Base-by-base conservation (phyloP, 2,888 invertebrate genomes). In the Volucella bombylans region DNA sequence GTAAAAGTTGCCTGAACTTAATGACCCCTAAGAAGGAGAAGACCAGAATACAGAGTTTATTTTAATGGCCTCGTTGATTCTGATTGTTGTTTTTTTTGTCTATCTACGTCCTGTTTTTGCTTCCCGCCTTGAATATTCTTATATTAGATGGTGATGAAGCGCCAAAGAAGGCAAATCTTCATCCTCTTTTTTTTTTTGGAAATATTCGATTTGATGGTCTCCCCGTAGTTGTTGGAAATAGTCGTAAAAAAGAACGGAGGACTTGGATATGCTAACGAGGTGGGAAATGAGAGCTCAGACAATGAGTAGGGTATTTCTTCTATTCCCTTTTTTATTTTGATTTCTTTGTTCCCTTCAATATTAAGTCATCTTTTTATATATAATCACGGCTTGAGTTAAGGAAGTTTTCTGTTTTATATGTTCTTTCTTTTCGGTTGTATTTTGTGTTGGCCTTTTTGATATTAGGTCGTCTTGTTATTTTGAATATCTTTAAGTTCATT, bases 1-100 rank as follows among this genome's bases (percentile, higher is more conserved):
- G n/a, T 38, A 49, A n/a, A 74, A 73, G 69, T 77, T 78, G 77
- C 61, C 71, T 82, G 81, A 82, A 77, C 69, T 71, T 82, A 82
- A 82, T 77, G 77, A 39, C 38, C 62, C 50, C 64, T 54, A 64
- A 61, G 64, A 73, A 64, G 73, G 47, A 54, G 72, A 45, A 62
- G 64, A 47, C 64, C 31, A 54, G 64, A 64, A 73, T 73, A 73
- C 62, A 54, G 64, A 64, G 73, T 64, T 73, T 73, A 73, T 64
- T 73, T 73, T 64, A 79, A 79, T 64, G 78, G 65, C 45, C 72
- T 72, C 78, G 72, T 72, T 72, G 78, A 72, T 72, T 43, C 78
- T 65, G 59, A 45, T 55, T 61, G 41, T 72, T 72, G 18, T 18
- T 23, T 23, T 59, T 31, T 31, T 6, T 6, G 6, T 31, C 6